Conservation (phyloP, 2,888 invertebrate species). For the Pristionchus japonicus region DNA sequence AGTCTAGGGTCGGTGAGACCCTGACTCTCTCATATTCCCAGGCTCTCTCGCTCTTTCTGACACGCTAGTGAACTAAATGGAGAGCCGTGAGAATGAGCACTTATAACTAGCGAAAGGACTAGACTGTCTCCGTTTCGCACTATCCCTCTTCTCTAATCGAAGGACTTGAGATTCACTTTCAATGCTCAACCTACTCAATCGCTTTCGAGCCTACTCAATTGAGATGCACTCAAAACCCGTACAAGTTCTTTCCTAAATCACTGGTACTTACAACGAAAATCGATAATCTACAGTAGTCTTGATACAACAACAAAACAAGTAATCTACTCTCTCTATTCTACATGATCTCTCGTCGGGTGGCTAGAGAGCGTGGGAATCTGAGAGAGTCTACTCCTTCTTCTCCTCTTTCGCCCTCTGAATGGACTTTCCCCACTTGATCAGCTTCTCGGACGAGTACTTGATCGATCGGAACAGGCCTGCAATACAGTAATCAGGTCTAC, state of each 20-base stretch:
- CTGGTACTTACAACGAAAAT: neutral
- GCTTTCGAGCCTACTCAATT: neutral
- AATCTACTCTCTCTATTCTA: neutral
- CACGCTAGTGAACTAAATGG: no score
- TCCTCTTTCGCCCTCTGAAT: conserved; percentile 25
- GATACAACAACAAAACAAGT: neutral
- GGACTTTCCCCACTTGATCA: conserved; percentile 53
- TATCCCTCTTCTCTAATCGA: neutral
- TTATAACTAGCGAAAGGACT: neutral
- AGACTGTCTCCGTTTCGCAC: neutral
- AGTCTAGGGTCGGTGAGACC: no score
- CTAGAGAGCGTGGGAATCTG: neutral
- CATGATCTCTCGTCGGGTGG: neutral
- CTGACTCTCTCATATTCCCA: no score
- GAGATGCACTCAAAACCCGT: neutral
- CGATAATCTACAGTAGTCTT: neutral
- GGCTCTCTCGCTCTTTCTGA: no score
- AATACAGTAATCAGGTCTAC: neutral
- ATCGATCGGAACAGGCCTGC: conserved; percentile 66
- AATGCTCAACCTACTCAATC: neutral
- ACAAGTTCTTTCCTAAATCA: neutral
- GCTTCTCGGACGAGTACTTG: conserved; percentile 66
- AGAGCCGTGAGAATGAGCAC: neutral
- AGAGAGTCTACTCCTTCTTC: conserved; percentile 12
- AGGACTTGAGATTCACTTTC: neutral